Percentiles rank a stretch among this genome's conserved stretches.
Evolutionary conservation across 2,797 vertebrate genomes (phyloP).

Genomic region (Paratrypauchen microcephalus): DNA sequence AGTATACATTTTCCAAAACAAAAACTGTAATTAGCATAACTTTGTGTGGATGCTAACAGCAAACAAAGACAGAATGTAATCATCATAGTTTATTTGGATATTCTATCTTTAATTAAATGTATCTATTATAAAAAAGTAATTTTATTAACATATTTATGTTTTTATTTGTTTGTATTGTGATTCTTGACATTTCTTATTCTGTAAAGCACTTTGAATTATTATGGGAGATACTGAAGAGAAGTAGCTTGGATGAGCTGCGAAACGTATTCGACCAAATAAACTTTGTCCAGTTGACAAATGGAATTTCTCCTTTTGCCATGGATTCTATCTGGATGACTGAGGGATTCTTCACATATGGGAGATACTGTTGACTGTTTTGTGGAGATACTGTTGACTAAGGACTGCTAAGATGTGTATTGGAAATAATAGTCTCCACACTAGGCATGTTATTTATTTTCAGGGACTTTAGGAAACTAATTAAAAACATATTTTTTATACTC

Average conservation of each 20-base stretch:
- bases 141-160: background rate
- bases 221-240: constrained; percentile 32
- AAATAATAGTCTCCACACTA: constrained; percentile 49
- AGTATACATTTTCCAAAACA: constrained; percentile 22
- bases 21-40: constrained; percentile 1
- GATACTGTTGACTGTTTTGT: too few relatives aligned
- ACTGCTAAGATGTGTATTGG: constrained; percentile 41
- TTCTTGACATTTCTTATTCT: too few relatives aligned
- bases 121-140: constrained; percentile 50
- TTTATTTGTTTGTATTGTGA: too few relatives aligned
- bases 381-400: constrained; percentile 41
- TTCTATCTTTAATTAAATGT: constrained; percentile 28
- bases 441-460: constrained; percentile 59
- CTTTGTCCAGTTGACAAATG: too few relatives aligned
- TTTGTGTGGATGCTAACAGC: background rate
- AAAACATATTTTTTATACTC: constrained; percentile 57
- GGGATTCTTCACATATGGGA: too few relatives aligned
- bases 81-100: background rate
- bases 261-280: too few relatives aligned
- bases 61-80: background rate
- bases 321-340: too few relatives aligned
- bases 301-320: too few relatives aligned
- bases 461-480: constrained; percentile 62
- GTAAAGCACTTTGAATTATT: too few relatives aligned
- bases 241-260: too few relatives aligned